Conservation (phyloP, 2,888 invertebrate species). For the Acanthosepion esculentum region DNA sequence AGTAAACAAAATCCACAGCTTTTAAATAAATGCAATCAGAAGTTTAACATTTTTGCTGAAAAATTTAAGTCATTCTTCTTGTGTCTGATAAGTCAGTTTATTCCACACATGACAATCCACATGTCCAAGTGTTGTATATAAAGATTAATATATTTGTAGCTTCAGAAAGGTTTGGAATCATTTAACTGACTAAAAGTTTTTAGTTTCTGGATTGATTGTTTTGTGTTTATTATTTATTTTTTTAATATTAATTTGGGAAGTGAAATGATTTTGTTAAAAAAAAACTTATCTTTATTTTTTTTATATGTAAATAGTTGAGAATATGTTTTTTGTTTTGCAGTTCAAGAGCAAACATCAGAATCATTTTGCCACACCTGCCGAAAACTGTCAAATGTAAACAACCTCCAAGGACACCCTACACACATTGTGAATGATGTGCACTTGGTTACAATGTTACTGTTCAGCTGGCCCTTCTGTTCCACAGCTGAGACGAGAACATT, state of each 20-base stretch:
- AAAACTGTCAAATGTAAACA: neutral
- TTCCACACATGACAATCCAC: too few relatives aligned
- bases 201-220: too few relatives aligned
- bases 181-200: too few relatives aligned
- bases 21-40: too few relatives aligned
- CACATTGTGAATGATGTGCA: neutral
- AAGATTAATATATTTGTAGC: too few relatives aligned
- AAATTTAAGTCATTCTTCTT: too few relatives aligned
- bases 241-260: neutral
- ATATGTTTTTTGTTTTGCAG: neutral
- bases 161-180: too few relatives aligned
- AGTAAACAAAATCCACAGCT: too few relatives aligned
- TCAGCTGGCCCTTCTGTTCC: neutral
- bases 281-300: neutral
- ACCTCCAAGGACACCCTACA: neutral
- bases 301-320: neutral
- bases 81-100: too few relatives aligned
- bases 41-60: too few relatives aligned
- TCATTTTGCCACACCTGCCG: neutral
- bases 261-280: neutral
- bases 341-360: neutral
- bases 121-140: too few relatives aligned
- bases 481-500: neutral
- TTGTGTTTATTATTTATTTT: too few relatives aligned
- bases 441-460: neutral